Conservation (phyloP, 1,140 invertebrate genomes). For the Calycopis cecrops region DNA sequence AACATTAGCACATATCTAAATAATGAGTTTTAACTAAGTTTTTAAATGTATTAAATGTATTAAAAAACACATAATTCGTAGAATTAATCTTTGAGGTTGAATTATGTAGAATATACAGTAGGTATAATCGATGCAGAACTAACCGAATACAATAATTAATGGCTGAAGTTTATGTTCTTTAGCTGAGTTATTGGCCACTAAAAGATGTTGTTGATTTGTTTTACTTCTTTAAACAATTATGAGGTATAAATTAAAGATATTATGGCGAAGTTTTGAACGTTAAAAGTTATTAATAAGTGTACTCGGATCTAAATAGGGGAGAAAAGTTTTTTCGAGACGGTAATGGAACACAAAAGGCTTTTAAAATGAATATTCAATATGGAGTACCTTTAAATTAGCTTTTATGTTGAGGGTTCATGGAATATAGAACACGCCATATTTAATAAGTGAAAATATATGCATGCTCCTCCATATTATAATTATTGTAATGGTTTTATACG, state of each 20-base stretch:
- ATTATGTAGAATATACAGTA: too few species aligned
- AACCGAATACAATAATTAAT: too few species aligned
- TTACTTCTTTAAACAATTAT: too few species aligned
- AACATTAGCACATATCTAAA: too few species aligned
- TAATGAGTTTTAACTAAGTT: too few species aligned
- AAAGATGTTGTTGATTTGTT: too few species aligned
- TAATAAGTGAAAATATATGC: not conserved
- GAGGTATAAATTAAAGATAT: not conserved
- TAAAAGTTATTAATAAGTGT: slow-evolving; percentile 6
- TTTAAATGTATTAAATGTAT: too few species aligned
- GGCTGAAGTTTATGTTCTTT: too few species aligned
- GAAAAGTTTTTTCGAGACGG: not conserved
- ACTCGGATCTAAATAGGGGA: not conserved
- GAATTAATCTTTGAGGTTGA: too few species aligned
- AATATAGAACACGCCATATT: not conserved
- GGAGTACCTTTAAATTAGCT: slow-evolving; percentile 6
- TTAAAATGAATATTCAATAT: slow-evolving; percentile 7
- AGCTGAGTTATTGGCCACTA: too few species aligned
- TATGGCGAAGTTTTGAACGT: slow-evolving; percentile 2
- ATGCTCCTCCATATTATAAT: not conserved
- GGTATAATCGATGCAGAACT: too few species aligned
- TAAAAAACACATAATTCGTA: too few species aligned
- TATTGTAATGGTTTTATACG: not conserved
- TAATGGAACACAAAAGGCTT: slow-evolving; percentile 9
- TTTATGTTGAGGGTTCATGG: not conserved